These are phyloP conservation scores for Encarsia formosa DNA, from an alignment of 2,888 invertebrate genomes.

Conservation along the genomic window DNA sequence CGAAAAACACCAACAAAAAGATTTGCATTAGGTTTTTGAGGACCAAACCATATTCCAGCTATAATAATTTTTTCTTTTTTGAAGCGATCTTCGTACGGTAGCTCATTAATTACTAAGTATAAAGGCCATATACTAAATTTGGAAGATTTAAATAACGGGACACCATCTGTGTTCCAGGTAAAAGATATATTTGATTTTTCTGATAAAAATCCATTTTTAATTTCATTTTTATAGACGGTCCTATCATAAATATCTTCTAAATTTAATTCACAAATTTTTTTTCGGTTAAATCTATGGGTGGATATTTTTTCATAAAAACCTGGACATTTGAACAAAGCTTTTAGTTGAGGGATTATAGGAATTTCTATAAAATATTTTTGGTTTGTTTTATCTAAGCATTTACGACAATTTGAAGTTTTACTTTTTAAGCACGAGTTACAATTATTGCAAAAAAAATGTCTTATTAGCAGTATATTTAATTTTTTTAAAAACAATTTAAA, in stretches of 20 bases:
- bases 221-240: background rate
- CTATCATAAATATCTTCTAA: background rate
- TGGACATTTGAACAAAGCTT: background rate
- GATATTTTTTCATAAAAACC: background rate
- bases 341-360: background rate
- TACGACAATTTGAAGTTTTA: background rate
- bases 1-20: constrained; percentile 10
- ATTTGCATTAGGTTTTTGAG: constrained; percentile 23
- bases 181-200: constrained; percentile 25
- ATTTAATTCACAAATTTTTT: background rate
- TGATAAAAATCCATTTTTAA: background rate
- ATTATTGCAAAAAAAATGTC: background rate
- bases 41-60: constrained; percentile 28
- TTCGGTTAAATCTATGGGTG: background rate
- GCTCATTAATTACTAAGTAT: constrained; percentile 28
- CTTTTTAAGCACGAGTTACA: background rate
- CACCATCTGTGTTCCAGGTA: constrained; percentile 32
- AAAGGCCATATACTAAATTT: constrained; percentile 30
- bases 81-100: constrained; percentile 13
- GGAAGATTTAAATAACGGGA: constrained; percentile 29
- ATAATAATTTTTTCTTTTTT: constrained; percentile 22
- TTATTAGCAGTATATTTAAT: background rate
- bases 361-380: background rate
- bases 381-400: background rate
- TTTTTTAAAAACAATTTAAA: background rate